Evolutionary conservation across 2,888 invertebrate genomes (phyloP).

Genomic region (Choristoneura rosaceana): DNA sequence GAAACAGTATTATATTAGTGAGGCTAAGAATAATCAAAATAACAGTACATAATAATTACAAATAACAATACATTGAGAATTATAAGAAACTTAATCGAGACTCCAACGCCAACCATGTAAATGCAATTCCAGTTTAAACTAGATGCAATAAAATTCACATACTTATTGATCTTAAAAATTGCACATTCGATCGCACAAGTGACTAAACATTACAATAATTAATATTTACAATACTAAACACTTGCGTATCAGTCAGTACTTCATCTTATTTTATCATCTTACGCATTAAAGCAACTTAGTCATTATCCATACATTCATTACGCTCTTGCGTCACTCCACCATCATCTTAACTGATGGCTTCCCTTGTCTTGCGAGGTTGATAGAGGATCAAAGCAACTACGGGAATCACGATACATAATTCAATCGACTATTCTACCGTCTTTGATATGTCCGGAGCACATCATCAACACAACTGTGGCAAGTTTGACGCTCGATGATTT

Average conservation of each 20-base stretch:
- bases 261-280: slow-evolving; percentile 57
- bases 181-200: slow-evolving; percentile 71
- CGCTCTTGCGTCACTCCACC: slow-evolving; percentile 6
- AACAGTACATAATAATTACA: slow-evolving; percentile 42
- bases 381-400: slow-evolving; percentile 61
- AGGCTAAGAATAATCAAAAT: slow-evolving; percentile 48
- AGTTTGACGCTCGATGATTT: background rate
- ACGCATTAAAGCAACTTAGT: slow-evolving; percentile 59
- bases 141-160: slow-evolving; percentile 48
- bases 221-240: slow-evolving; percentile 83
- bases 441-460: slow-evolving; percentile 60
- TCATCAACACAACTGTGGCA: slow-evolving; percentile 46
- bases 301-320: slow-evolving; percentile 46
- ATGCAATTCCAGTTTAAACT: slow-evolving; percentile 71
- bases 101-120: slow-evolving; percentile 49
- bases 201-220: slow-evolving; percentile 69
- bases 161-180: slow-evolving; percentile 53
- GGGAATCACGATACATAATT: slow-evolving; percentile 53
- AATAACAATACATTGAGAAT: slow-evolving; percentile 28
- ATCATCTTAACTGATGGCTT: slow-evolving; percentile 34
- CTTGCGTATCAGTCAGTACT: slow-evolving; percentile 80
- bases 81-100: slow-evolving; percentile 47
- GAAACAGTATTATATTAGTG: slow-evolving; percentile 50
- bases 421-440: slow-evolving; percentile 53
- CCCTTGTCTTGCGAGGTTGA: slow-evolving; percentile 47